These are phyloP conservation scores for Leptothorax acervorum DNA, from an alignment of 2,888 invertebrate genomes.

Conservation along the genomic window DNA sequence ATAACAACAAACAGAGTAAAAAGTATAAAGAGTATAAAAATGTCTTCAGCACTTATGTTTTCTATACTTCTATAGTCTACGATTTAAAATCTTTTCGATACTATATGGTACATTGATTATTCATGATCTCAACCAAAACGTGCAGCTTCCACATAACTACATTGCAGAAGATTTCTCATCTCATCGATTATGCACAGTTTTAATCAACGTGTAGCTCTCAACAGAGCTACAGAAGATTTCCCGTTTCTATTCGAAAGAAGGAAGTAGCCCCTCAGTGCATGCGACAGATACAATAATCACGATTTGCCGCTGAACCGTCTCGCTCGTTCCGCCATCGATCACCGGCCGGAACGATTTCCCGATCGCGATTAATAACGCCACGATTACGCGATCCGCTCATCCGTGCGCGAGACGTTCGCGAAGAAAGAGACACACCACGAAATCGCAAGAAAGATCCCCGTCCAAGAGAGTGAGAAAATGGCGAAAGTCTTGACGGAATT, in stretches of 20 bases:
- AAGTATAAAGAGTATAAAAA: neutral
- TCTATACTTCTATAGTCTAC: neutral
- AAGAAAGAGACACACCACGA: neutral
- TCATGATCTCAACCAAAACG: neutral
- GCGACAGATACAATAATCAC: slow-evolving; percentile 35
- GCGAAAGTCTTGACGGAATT: slow-evolving; percentile 44
- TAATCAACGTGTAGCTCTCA: neutral
- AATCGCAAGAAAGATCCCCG: slow-evolving; percentile 24
- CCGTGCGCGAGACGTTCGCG: slow-evolving; percentile 12
- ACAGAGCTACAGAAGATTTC: neutral
- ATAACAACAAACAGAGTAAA: neutral
- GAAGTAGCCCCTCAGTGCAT: slow-evolving; percentile 43
- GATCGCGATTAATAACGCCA: slow-evolving; percentile 72
- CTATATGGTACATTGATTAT: neutral
- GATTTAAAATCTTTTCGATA: neutral
- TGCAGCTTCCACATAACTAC: neutral
- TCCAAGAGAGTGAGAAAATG: slow-evolving; percentile 20
- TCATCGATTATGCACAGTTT: neutral
- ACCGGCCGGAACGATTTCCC: slow-evolving; percentile 70
- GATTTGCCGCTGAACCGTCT: slow-evolving; percentile 49
- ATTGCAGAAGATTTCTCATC: neutral
- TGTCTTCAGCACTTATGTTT: neutral
- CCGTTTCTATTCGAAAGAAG: slow-evolving; percentile 20
- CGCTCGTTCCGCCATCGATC: slow-evolving; percentile 69
- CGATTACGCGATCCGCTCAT: slow-evolving; percentile 49